Conservation (phyloP, 2,797 vertebrate genomes). For the Bovichtus variegatus region DNA sequence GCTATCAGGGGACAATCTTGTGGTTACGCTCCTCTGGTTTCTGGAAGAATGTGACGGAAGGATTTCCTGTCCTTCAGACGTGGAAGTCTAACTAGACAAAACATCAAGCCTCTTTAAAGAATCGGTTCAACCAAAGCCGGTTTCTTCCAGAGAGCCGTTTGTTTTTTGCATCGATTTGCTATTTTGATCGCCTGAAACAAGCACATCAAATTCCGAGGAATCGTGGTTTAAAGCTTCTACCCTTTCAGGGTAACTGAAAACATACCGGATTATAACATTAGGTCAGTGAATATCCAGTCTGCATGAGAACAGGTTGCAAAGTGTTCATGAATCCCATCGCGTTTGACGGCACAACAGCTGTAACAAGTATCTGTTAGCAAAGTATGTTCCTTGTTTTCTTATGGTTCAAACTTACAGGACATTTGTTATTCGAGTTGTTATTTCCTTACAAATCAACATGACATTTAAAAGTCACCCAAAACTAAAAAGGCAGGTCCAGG, state of each 20-base stretch:
- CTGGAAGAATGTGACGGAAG: slow-evolving; percentile 46
- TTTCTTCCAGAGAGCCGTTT: not conserved
- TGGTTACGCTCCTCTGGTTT: slow-evolving; percentile 45
- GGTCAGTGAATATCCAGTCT: not conserved
- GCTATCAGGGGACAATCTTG: slow-evolving; percentile 49
- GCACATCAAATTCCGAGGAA: not conserved
- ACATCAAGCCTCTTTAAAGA: slow-evolving; percentile 23
- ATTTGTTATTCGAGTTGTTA: no score
- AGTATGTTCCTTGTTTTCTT: not conserved
- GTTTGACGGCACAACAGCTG: not conserved
- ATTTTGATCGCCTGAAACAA: not conserved
- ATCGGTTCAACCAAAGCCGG: slow-evolving; percentile 9
- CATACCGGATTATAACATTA: not conserved
- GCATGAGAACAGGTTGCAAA: not conserved
- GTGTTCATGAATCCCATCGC: not conserved
- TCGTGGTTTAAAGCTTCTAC: not conserved
- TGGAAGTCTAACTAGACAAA: slow-evolving; percentile 42
- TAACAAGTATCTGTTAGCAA: not conserved
- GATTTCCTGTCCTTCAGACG: slow-evolving; percentile 60
- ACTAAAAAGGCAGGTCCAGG: no score
- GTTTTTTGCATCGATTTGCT: not conserved
- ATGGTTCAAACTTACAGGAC: not conserved
- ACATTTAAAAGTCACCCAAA: not conserved
- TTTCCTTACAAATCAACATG: no score
- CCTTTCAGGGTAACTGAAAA: not conserved